Evolutionary conservation across 2,113 vertebrate species (phyloP).

Genomic region (Columba livia): DNA sequence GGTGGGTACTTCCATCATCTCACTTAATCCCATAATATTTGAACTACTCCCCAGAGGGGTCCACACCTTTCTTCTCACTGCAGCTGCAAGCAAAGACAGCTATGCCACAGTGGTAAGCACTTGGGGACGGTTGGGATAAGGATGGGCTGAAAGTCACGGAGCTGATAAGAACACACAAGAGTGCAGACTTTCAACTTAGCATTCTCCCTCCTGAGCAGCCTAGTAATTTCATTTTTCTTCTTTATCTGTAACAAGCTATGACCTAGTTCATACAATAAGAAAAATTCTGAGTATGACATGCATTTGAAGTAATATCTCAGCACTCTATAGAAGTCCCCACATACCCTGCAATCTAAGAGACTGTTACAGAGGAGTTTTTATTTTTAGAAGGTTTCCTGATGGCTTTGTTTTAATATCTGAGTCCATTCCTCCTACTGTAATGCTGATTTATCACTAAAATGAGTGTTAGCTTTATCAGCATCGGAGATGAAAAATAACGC

Average conservation of each 20-base stretch:
- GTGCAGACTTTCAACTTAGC: neutral
- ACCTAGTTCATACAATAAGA: neutral
- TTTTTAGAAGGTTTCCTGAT: neutral
- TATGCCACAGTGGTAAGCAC: neutral
- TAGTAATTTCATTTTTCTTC: neutral
- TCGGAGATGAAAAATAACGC: conserved; percentile 19
- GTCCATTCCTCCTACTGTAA: conserved; percentile 14
- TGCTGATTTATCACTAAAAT: conserved; percentile 47
- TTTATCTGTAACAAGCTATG: conserved; percentile 11
- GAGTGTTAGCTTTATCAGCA: conserved; percentile 32
- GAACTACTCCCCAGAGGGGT: neutral
- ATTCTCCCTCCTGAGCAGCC: neutral
- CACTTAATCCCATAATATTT: neutral
- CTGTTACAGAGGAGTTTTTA: neutral
- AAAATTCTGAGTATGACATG: neutral
- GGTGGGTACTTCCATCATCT: neutral
- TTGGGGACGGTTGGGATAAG: neutral
- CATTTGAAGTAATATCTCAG: conserved; percentile 27
- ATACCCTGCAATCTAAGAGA: neutral
- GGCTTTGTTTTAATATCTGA: conserved; percentile 42
- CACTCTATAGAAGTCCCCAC: neutral
- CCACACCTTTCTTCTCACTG: neutral
- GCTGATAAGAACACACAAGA: neutral
- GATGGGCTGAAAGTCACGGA: neutral
- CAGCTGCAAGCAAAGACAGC: accelerated